Conservation (phyloP, 2,113 vertebrate species). For the Bungarus multicinctus region DNA sequence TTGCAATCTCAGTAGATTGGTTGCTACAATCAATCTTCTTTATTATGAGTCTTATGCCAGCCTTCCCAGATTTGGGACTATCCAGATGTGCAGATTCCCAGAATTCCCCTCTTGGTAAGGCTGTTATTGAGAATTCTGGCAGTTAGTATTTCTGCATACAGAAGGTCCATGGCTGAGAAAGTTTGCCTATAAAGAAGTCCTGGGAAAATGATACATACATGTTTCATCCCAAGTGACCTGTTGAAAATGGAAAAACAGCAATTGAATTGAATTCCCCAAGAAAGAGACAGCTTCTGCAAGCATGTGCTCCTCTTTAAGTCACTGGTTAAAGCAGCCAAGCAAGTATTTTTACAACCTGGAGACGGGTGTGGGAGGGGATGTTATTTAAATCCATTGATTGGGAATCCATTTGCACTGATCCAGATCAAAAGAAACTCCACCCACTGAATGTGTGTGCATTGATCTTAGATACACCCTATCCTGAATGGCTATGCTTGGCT, state of each 20-base stretch:
- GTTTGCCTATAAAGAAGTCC: not conserved
- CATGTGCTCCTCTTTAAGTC: not conserved
- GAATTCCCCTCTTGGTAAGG: not conserved
- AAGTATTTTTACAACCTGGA: not conserved
- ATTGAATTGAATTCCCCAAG: not conserved
- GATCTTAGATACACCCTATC: not conserved
- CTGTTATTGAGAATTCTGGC: not conserved
- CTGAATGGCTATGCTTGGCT: not conserved
- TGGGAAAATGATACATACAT: not conserved
- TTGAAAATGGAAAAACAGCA: not conserved
- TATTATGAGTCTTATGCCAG: not conserved
- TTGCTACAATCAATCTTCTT: not conserved
- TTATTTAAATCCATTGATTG: not conserved
- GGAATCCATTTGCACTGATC: not conserved
- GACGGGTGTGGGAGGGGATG: not conserved
- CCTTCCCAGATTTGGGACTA: not conserved
- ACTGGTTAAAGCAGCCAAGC: not conserved
- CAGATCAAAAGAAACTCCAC: not conserved
- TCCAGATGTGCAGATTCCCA: not conserved
- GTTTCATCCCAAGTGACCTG: not conserved
- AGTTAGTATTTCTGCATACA: not conserved
- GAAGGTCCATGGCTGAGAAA: not conserved
- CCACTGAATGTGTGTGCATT: not conserved
- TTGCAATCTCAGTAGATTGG: not conserved
- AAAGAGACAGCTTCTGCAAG: not conserved